Conservation (phyloP, 2,888 invertebrate genomes). For the Pyrocoelia pectoralis region DNA sequence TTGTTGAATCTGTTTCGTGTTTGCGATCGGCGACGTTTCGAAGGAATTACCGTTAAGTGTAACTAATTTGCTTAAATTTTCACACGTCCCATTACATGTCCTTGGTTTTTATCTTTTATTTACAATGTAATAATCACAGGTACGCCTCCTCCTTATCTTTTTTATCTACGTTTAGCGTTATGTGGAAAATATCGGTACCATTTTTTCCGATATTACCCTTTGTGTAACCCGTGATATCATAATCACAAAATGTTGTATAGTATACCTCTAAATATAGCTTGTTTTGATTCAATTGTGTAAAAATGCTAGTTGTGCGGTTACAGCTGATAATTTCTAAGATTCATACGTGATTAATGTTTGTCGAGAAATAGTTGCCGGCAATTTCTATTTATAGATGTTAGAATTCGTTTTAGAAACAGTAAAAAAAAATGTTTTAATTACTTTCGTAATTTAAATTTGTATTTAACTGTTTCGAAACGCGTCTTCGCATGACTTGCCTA, state of each 20-base stretch:
- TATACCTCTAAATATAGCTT: not conserved
- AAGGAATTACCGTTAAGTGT: not conserved
- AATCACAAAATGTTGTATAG: not conserved
- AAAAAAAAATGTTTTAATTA: constrained; percentile 1
- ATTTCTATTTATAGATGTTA: not conserved
- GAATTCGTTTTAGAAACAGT: not conserved
- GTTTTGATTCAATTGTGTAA: not conserved
- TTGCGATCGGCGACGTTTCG: too few relatives aligned
- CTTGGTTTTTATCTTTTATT: not conserved
- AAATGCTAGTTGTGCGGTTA: not conserved
- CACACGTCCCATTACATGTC: not conserved
- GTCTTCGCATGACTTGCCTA: not conserved
- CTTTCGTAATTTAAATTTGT: not conserved
- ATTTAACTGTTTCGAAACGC: constrained; percentile 1
- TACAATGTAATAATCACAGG: not conserved
- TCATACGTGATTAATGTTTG: not conserved
- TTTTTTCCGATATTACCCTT: not conserved
- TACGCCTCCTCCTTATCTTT: not conserved
- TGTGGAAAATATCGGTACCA: not conserved
- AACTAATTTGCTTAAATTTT: not conserved
- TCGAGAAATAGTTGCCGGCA: not conserved
- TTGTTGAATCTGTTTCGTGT: too few relatives aligned
- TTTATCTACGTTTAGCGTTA: not conserved
- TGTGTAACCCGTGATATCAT: not conserved
- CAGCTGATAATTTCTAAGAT: not conserved